A percentile compares a stretch with the other conserved stretches of the same genome.
Evolutionary conservation across 2,797 vertebrate species (phyloP).

Genomic region (Graptemys geographica): DNA sequence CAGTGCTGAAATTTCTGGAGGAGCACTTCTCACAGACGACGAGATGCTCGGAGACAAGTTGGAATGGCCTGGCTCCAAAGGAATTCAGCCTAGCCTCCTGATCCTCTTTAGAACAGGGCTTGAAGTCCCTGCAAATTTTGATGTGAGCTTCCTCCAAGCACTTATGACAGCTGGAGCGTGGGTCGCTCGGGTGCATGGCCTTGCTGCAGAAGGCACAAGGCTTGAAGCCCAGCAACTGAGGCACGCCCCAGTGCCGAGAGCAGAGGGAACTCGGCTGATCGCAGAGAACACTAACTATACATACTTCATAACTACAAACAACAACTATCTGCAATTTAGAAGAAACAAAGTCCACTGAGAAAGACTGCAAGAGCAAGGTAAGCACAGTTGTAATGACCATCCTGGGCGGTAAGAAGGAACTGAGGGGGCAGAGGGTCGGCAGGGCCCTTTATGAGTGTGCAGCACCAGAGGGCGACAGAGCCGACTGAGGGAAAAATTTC

Average conservation of each 20-base stretch:
- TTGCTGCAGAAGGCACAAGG: background rate
- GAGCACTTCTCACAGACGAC: accelerated
- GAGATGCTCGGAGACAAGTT: background rate
- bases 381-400: background rate
- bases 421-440: too few relatives aligned
- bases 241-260: background rate
- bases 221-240: background rate
- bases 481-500: background rate
- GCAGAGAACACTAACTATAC: too few relatives aligned
- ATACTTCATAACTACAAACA: background rate
- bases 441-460: background rate
- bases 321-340: background rate
- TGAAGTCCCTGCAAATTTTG: background rate
- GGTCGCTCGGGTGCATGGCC: background rate
- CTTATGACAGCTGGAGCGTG: background rate
- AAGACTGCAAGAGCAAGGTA: background rate
- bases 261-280: background rate
- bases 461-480: background rate
- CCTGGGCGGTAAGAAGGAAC: background rate
- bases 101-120: background rate
- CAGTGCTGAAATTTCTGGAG: background rate
- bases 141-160: background rate
- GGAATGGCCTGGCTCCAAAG: background rate
- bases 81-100: too few relatives aligned
- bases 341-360: background rate